A percentile compares a stretch with the other conserved stretches of the same genome.
Conservation (phyloP, 2,888 invertebrate species). For the Nymphalis c-album region DNA sequence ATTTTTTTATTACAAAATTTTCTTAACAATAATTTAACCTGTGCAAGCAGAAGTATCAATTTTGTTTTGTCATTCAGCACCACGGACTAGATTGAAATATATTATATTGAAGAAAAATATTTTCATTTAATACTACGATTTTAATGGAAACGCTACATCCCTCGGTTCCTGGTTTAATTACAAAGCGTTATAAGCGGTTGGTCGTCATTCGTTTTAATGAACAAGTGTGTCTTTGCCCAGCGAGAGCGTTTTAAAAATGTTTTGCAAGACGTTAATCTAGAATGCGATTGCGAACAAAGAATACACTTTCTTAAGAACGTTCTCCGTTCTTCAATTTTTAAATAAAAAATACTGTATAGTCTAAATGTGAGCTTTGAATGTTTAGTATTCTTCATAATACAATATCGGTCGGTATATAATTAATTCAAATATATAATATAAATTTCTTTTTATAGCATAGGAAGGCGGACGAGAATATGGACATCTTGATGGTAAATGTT, state of each 20-base stretch:
- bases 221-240: neutral
- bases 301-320: neutral
- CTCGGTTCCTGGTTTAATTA: constrained; percentile 21
- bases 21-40: too few relatives aligned
- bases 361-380: neutral
- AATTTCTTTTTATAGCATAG: too few relatives aligned
- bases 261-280: constrained; percentile 4
- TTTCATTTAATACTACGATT: neutral
- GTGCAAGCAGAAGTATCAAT: too few relatives aligned
- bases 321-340: neutral
- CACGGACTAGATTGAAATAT: too few relatives aligned
- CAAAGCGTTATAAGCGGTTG: constrained; percentile 14
- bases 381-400: too few relatives aligned
- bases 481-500: too few relatives aligned
- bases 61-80: too few relatives aligned
- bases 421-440: too few relatives aligned
- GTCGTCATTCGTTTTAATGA: constrained; percentile 1
- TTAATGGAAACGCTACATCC: constrained; percentile 1
- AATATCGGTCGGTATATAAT: too few relatives aligned
- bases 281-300: constrained; percentile 1
- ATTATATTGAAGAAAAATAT: too few relatives aligned
- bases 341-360: neutral
- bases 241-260: constrained; percentile 6
- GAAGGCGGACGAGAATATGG: too few relatives aligned
- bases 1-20: too few relatives aligned